Evolutionary conservation across 1,140 invertebrate genomes (phyloP), one percentile per base, ranked within the genome.

Genomic region (Chironomus striatipennis): DNA sequence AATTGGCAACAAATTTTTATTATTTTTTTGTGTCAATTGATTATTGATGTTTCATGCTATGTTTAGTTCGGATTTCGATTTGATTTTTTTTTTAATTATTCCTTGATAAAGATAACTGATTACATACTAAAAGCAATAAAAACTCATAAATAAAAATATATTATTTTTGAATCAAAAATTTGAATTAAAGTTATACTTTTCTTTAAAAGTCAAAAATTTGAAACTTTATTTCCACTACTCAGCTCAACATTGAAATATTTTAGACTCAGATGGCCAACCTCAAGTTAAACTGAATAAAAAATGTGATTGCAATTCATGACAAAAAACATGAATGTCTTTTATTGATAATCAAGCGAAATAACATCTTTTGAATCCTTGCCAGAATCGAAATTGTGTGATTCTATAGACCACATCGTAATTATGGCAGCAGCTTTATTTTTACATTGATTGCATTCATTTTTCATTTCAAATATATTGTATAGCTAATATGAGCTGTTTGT

Each of bases 301-400:
- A 57, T 57, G 47, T 57, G 47, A 57, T 57, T 57, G 47, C 47
- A 57, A 10, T 10, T 57, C 47, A 57, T 57, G 47, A 57, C 47
- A 57, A 57, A n/a, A 57, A 57, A 57, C 47, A 57, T 57, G 47
- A 57, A 57, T 57, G 47, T n/a, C n/a, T 57, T 57, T 57, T 57
- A 57, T 57, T 57, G 47, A 57, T 57, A 57, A 57, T 57, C 47
- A 57, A 57, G 12, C 12, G 12, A 57, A 57, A 57, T 57, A 12
- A 57, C 47, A 57, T 57, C 12, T 57, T n/a, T 57, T 57, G 47
- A 57, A 57, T 57, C 12, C 47, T 12, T 57, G 47, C 47, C 47
- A 57, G 12, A 34, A 34, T 34, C 24, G 24, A 34, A 34, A 2
- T 34, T 34, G 24, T 34, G 5, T 34, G 24, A 34, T 34, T 34